phyloP scores from a whole-genome alignment of 1,140 invertebrate species.

The Chymomyza costata region DNA sequence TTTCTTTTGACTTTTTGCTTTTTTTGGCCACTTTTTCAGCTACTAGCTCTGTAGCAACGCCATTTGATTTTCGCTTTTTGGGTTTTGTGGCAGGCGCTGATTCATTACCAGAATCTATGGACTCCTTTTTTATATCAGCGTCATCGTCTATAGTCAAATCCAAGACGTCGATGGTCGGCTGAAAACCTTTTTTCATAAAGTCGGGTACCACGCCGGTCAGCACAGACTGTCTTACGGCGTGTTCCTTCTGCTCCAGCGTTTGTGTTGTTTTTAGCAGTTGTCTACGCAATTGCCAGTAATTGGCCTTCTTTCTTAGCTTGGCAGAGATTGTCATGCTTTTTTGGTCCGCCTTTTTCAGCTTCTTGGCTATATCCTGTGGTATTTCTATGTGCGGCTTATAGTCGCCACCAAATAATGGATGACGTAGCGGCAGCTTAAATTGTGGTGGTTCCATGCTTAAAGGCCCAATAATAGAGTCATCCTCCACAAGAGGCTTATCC shows the following conservation, averaged over 20 bases:
- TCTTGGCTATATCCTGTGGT: constrained; percentile 1
- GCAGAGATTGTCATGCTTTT: neutral
- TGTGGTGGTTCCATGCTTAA: constrained; percentile 9
- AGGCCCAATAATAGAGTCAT: neutral
- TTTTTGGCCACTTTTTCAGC: too few species aligned
- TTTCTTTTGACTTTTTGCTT: too few species aligned
- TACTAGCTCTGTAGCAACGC: too few species aligned
- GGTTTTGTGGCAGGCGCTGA: neutral
- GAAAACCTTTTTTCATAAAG: constrained; percentile 14
- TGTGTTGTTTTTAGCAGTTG: constrained; percentile 16
- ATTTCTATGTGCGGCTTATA: constrained; percentile 36
- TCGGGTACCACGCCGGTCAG: constrained; percentile 36
- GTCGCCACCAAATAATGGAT: constrained; percentile 48
- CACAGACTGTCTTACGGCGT: constrained; percentile 47
- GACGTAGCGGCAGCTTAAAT: constrained; percentile 25
- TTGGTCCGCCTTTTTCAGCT: constrained; percentile 17
- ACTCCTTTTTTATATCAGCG: neutral
- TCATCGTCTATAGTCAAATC: neutral
- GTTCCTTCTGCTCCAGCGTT: constrained; percentile 46
- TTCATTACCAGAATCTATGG: too few species aligned
- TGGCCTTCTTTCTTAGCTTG: neutral
- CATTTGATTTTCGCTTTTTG: constrained; percentile 1
- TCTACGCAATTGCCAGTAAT: constrained; percentile 40
- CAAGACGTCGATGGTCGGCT: constrained; percentile 4
- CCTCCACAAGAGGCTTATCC: neutral